phyloP scores from a whole-genome alignment of 1,140 invertebrate species.

The Penaeus indicus region DNA sequence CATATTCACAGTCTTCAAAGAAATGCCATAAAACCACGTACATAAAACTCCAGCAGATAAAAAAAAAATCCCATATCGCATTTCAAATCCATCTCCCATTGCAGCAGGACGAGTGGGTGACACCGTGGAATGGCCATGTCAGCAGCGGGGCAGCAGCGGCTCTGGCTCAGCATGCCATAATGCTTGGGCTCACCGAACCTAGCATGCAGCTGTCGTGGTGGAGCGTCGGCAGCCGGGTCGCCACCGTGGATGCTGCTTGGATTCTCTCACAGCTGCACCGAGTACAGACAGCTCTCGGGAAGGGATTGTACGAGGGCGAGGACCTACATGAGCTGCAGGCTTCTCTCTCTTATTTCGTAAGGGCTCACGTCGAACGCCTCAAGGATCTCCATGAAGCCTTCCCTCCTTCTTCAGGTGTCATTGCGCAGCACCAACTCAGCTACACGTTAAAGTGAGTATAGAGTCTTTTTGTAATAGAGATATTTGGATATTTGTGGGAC shows the following conservation, averaged over 20 bases:
- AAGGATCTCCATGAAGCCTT: slow-evolving; percentile 46
- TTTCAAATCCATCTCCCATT: neutral
- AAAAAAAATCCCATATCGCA: neutral
- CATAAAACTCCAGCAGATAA: too few species aligned
- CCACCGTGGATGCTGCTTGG: slow-evolving; percentile 43
- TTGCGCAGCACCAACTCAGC: slow-evolving; percentile 43
- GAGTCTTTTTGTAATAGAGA: neutral
- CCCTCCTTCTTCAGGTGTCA: slow-evolving; percentile 40
- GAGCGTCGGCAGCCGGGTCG: slow-evolving; percentile 34
- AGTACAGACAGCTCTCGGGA: slow-evolving; percentile 37
- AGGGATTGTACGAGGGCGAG: slow-evolving; percentile 35
- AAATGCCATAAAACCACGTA: too few species aligned
- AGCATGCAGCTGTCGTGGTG: slow-evolving; percentile 45
- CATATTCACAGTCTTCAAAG: neutral
- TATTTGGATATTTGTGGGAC: neutral
- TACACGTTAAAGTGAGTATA: slow-evolving; percentile 45
- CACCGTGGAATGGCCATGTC: slow-evolving; percentile 42
- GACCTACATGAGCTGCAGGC: slow-evolving; percentile 35
- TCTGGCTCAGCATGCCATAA: slow-evolving; percentile 48
- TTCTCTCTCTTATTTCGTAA: slow-evolving; percentile 38
- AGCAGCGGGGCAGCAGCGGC: slow-evolving; percentile 29
- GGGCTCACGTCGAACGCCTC: slow-evolving; percentile 31
- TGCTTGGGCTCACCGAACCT: slow-evolving; percentile 35
- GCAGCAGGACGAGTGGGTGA: slow-evolving; percentile 30
- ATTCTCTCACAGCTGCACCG: slow-evolving; percentile 39